A percentile compares a stretch with the other conserved stretches of the same genome.
Conservation (phyloP, 1,140 invertebrate species). For the Lepidurus couesii region DNA sequence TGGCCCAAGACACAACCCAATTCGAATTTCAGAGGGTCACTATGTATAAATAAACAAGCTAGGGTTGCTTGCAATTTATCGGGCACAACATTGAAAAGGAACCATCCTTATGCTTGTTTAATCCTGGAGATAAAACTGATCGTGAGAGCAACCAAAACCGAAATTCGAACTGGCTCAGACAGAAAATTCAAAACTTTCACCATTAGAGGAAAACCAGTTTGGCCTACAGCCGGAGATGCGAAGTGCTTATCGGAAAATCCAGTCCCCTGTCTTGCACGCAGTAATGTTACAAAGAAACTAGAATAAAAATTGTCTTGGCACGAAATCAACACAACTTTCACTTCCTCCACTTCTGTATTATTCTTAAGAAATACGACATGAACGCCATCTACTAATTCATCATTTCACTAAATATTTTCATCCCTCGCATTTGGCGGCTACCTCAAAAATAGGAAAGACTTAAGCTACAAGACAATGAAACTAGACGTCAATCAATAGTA, state of each 20-base stretch:
- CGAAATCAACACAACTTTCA: slow-evolving; percentile 16
- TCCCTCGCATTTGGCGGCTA: too few relatives aligned
- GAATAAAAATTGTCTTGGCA: neutral
- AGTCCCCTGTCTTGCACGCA: neutral
- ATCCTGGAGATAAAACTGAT: too few relatives aligned
- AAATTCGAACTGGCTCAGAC: neutral
- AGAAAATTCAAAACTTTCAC: neutral
- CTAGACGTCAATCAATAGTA: too few relatives aligned
- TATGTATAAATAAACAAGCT: slow-evolving; percentile 7
- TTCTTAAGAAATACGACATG: neutral
- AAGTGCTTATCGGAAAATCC: neutral
- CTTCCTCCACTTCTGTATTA: slow-evolving; percentile 4
- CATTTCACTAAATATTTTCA: too few relatives aligned
- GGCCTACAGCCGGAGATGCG: neutral
- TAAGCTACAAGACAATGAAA: too few relatives aligned
- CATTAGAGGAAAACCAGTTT: neutral
- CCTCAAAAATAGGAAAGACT: too few relatives aligned
- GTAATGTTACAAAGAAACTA: neutral
- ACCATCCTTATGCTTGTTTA: too few relatives aligned
- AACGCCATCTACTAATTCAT: neutral
- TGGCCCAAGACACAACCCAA: neutral
- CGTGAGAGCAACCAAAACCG: neutral
- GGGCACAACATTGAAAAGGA: too few relatives aligned
- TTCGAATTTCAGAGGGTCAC: neutral
- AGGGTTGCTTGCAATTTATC: neutral